Conservation (phyloP, 2,113 vertebrate species). For the Dromiciops gliroides region DNA sequence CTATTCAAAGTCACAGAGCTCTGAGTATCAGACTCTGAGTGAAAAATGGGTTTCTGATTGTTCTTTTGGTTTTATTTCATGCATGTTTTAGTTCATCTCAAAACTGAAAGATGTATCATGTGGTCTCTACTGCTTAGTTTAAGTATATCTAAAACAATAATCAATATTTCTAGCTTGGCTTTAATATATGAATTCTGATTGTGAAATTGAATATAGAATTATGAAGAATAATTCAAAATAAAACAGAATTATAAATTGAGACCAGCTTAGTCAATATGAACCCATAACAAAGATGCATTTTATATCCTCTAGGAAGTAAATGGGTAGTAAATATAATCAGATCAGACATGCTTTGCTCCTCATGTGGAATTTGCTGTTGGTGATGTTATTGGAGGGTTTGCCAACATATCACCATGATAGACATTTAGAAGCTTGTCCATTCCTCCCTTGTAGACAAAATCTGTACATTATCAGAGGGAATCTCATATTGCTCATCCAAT, state of each 20-base stretch:
- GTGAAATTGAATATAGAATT: background rate
- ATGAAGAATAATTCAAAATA: background rate
- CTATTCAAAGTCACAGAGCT: no score
- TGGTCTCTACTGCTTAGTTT: background rate
- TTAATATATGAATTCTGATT: background rate
- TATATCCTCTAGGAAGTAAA: background rate
- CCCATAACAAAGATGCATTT: background rate
- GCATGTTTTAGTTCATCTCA: background rate
- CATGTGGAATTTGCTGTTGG: background rate
- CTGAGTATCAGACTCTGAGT: background rate
- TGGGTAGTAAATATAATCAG: background rate
- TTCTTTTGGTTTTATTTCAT: background rate
- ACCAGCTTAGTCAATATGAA: background rate
- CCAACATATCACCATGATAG: background rate
- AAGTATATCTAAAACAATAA: background rate
- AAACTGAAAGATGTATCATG: background rate
- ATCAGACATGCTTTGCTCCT: background rate
- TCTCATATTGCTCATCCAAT: background rate
- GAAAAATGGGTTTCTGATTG: no score
- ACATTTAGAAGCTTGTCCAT: background rate
- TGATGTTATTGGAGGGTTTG: background rate
- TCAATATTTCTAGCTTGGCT: background rate
- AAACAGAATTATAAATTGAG: background rate
- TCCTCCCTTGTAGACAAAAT: background rate
- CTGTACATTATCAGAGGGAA: background rate